Evolutionary conservation across 2,797 vertebrate species (phyloP), one percentile per base, ranked within the genome.

Genomic region (Picus viridis): DNA sequence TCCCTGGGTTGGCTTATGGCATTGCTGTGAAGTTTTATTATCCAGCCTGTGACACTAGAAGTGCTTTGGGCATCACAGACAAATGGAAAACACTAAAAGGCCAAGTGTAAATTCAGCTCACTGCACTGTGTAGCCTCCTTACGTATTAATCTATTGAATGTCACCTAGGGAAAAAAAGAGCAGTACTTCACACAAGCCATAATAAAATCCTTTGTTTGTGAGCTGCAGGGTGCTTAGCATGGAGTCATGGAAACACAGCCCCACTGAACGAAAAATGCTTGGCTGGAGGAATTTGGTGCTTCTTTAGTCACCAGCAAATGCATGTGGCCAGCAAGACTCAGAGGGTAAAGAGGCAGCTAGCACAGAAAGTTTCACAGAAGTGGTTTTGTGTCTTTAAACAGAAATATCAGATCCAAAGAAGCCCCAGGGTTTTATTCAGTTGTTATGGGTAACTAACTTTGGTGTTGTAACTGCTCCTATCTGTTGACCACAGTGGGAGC

Each of bases 91-190:
- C 57, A 70, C 57, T 93, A 47, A 92, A 95, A 92, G 59, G 72
- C 89, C 76, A 71, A 86, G 83, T 56, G 67, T 83, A 94, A 93
- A 91, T 94, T 89, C 90, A 86, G 53, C 85, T 92, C 24, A 20
- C 34, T 89, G 73, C 53, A 20, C 57, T 83, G 58, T 76, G 58
- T 91, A 77, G 57, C 68, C 71, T 92, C 49, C 39, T 81, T 90
- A 77, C 65, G 41, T 94, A 78, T 86, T 94, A 77, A 93, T 90
- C 87, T 79, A 29, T 58, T 70, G 85, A 86, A 58, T 83, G 79
- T 82, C 82, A 91, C 30, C 67, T 64, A 59, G 45, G 58, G 32
- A 70, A 71, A 69, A 13, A 49, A 49, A 74, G 75, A 43, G 10
- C 57, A 41, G 43, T 78, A 69, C 82, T 36, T 94, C 79, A 73